phyloP scores from a whole-genome alignment of 2,113 vertebrate genomes.

The Cryptomyrus ogoouensis region DNA sequence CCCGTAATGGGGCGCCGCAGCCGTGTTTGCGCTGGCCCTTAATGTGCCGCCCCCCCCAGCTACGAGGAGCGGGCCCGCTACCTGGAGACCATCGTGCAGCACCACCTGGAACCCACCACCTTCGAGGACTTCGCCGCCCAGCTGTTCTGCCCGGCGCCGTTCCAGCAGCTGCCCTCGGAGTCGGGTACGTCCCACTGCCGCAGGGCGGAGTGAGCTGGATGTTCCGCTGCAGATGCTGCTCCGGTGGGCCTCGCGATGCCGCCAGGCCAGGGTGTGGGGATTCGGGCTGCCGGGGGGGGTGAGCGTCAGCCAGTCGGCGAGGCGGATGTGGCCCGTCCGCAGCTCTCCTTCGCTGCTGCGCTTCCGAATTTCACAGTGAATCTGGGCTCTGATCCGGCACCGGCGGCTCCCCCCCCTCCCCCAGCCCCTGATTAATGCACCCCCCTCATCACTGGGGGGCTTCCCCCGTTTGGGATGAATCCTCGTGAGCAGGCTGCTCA shows the following conservation, averaged over 20 bases:
- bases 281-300: neutral
- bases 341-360: neutral
- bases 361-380: neutral
- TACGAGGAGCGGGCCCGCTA: conserved; percentile 94
- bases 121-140: conserved; percentile 97
- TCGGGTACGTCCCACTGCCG: conserved; percentile 63
- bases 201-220: neutral
- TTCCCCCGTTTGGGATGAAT: neutral
- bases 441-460: neutral
- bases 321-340: neutral
- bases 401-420: neutral
- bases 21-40: conserved; percentile 58
- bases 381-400: neutral
- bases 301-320: neutral
- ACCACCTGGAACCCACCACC: conserved; percentile 88
- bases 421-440: neutral
- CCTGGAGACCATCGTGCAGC: conserved; percentile 88
- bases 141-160: conserved; percentile 92
- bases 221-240: neutral
- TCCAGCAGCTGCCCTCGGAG: conserved; percentile 80
- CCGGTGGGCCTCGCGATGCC: neutral
- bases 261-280: neutral
- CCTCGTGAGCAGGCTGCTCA: neutral
- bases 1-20: neutral
- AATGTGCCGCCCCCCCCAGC: conserved; percentile 68